phyloP scores from a whole-genome alignment of 1,140 invertebrate genomes.

The Drosophila hydei region DNA sequence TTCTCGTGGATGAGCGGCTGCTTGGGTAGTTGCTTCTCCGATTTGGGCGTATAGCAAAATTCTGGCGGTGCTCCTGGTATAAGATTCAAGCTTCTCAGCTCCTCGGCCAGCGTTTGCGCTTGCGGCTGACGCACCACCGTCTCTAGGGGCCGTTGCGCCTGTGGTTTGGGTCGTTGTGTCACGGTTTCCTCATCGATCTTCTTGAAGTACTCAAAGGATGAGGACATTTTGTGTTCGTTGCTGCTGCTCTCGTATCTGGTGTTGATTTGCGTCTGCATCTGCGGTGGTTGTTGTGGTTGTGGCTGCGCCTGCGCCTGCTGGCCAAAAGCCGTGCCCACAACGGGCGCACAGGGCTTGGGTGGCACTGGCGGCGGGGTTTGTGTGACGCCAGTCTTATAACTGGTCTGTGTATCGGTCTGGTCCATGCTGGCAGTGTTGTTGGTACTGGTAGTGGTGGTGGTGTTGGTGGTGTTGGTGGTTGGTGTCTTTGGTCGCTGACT shows the following conservation, averaged over 20 bases:
- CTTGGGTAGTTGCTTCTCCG: constrained; percentile 58
- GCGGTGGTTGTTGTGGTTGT: constrained; percentile 41
- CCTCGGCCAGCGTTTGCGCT: constrained; percentile 60
- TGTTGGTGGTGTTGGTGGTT: constrained; percentile 39
- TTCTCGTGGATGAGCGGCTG: constrained; percentile 86
- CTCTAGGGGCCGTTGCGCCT: constrained; percentile 62
- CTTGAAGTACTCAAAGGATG: constrained; percentile 86
- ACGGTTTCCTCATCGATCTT: constrained; percentile 83
- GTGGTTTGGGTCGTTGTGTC: constrained; percentile 60
- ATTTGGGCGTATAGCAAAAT: constrained; percentile 87
- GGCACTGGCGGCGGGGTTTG: constrained; percentile 78
- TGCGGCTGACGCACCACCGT: constrained; percentile 59
- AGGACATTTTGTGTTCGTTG: constrained; percentile 73
- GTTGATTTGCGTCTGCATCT: constrained; percentile 57
- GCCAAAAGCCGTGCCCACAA: constrained; percentile 53
- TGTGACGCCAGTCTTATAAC: constrained; percentile 76
- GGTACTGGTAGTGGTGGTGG: constrained; percentile 58
- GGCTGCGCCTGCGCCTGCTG: constrained; percentile 43
- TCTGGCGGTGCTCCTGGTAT: constrained; percentile 90
- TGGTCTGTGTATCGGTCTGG: constrained; percentile 60
- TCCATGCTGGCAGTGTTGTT: constrained; percentile 61
- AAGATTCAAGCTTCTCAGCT: constrained; percentile 85
- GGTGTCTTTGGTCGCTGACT: constrained; percentile 66
- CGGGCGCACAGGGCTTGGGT: constrained; percentile 67
- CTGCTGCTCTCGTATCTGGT: constrained; percentile 58